These are phyloP conservation scores for Eclectus roratus DNA, from an alignment of 2,113 vertebrate genomes.

Conservation along the genomic window DNA sequence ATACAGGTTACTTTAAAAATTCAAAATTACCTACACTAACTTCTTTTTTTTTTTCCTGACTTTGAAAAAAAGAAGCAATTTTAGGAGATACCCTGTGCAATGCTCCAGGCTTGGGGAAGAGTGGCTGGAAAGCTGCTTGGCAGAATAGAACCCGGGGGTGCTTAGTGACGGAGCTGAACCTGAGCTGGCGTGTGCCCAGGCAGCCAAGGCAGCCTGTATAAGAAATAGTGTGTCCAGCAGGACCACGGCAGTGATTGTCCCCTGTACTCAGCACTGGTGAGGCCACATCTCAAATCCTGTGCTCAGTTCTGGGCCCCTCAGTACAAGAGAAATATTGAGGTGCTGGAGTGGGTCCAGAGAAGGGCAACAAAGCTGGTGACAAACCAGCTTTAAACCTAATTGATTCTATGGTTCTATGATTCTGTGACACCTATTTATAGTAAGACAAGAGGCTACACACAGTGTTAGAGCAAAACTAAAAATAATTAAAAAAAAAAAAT, in stretches of 20 bases:
- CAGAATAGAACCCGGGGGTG: background rate
- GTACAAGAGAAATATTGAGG: rapidly evolving
- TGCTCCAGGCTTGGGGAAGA: background rate
- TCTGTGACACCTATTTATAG: background rate
- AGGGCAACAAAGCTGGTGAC: rapidly evolving
- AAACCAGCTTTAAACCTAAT: no score
- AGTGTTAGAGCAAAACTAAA: background rate
- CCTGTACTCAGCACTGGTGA: background rate
- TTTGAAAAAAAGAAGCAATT: background rate
- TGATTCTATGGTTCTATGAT: background rate
- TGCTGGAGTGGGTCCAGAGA: rapidly evolving
- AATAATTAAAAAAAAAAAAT: background rate
- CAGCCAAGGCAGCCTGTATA: background rate
- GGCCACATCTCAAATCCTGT: rapidly evolving
- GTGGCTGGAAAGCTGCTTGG: background rate
- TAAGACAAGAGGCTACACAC: background rate
- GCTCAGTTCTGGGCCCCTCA: background rate
- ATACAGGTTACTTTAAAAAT: background rate
- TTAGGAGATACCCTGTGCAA: background rate
- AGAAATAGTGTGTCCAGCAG: background rate
- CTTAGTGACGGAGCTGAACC: background rate
- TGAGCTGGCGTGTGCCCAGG: background rate
- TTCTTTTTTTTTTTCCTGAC: background rate
- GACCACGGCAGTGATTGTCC: rapidly evolving
- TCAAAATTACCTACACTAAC: rapidly evolving